Base-by-base conservation (phyloP, 2,888 invertebrate genomes). In the Myopa testacea region DNA sequence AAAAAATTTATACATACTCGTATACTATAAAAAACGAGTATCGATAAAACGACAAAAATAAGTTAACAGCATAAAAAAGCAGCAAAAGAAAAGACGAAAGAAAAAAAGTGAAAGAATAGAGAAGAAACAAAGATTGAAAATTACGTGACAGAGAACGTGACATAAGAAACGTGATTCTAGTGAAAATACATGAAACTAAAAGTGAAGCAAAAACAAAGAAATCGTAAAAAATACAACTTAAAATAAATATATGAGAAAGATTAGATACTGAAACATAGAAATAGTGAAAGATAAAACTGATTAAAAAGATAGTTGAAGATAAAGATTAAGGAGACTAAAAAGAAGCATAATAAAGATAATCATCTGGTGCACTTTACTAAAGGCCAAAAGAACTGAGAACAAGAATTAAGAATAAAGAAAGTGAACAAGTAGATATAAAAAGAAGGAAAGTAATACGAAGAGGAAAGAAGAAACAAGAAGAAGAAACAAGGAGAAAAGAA, bases 141-240 rank as follows among this genome's bases (percentile, higher is more conserved):
- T 76, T 63, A 70, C 76, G 76, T 63, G 55, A 52, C 8, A 26
- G 45, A 8, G 45, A 76, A 76, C 60, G 76, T 60, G 76, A 65
- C 55, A 72, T 26, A 50, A 77, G 50, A 77, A 77, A 77, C 71
- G 77, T 77, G 71, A 76, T 76, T 76, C 62, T 38, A 37, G 50
- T 68, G n/a, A 77, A 77, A 62, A 73, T 14, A 55, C n/a, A 55
- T n/a, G n/a, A 55, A 55, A n/a, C 5, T 16, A 40, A 67, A 40
- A 65, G 37, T 65, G 26, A 7, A 65, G 1, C 7, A 67, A 67
- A 19, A 40, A 16, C 1, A 67, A 67, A 4, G 55, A 55, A 55
- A 55, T 55, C 5, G 26, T 26, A 26, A 26, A 26, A 26, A 14
- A 50, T 3, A 50, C 14, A 50, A 55, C 10, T 55, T n/a, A 55